phyloP scores from a whole-genome alignment of 2,113 vertebrate species.

The Fulmarus glacialis region DNA sequence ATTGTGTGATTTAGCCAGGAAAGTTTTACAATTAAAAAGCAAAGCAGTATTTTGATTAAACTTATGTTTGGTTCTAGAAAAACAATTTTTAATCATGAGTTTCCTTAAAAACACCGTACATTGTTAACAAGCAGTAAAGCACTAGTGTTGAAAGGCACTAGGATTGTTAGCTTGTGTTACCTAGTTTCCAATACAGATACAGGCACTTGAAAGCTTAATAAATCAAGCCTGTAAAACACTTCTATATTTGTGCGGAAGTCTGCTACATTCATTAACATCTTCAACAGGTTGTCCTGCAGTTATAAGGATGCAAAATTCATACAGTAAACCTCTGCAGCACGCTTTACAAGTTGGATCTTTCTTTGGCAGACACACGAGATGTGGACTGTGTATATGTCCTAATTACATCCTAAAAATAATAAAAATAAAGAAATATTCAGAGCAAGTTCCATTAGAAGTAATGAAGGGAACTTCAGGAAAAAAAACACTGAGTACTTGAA shows the following conservation, averaged over 20 bases:
- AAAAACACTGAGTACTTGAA: not conserved
- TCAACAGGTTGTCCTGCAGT: not conserved
- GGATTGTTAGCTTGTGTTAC: not conserved
- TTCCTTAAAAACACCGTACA: not conserved
- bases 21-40: not conserved
- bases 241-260: not conserved
- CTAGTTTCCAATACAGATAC: not conserved
- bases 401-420: conserved; percentile 48
- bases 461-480: not conserved
- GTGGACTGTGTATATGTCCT: conserved; percentile 59
- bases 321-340: not conserved
- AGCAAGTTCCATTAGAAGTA: not conserved
- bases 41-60: not conserved
- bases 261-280: not conserved
- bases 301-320: not conserved
- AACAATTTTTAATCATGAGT: not conserved
- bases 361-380: conserved; percentile 49
- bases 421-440: not conserved
- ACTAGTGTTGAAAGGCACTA: conserved; percentile 38
- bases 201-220: not conserved
- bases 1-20: not conserved
- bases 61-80: not conserved
- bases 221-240: not conserved
- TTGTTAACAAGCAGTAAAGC: not conserved
- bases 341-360: conserved; percentile 73